Conservation (phyloP, 2,888 invertebrate species). For the Mythimna albipuncta region DNA sequence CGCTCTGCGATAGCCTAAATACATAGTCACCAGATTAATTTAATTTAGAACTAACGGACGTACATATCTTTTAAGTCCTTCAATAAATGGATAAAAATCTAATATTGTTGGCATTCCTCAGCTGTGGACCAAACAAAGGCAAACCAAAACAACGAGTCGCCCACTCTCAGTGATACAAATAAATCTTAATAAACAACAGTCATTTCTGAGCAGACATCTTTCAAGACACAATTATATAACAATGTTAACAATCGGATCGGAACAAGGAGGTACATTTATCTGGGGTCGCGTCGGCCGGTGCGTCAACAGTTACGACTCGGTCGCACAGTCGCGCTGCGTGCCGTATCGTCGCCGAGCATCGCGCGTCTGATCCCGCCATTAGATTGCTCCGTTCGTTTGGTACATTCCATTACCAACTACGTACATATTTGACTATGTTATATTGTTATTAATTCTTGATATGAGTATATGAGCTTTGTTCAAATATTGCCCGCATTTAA, state of each 20-base stretch:
- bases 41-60: neutral
- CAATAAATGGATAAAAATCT: conserved; percentile 23
- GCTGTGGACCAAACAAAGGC: conserved; percentile 32
- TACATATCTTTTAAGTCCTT: neutral
- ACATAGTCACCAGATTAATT: conserved; percentile 4
- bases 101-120: conserved; percentile 21
- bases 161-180: conserved; percentile 47
- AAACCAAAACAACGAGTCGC: conserved; percentile 46
- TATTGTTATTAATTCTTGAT: conserved; percentile 56
- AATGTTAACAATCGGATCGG: conserved; percentile 57
- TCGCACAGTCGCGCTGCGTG: conserved; percentile 65
- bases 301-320: conserved; percentile 55
- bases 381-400: conserved; percentile 63
- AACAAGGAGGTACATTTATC: conserved; percentile 59
- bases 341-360: conserved; percentile 69
- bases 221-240: conserved; percentile 53
- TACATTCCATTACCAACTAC: conserved; percentile 61
- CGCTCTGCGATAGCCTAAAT: neutral
- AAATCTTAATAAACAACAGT: conserved; percentile 56
- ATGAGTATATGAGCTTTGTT: conserved; percentile 58
- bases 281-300: conserved; percentile 47
- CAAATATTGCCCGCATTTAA: conserved; percentile 58
- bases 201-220: conserved; percentile 28
- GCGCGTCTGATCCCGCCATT: conserved; percentile 61
- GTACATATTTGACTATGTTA: conserved; percentile 61